Conservation (phyloP, 2,113 vertebrate species). For the Uria aalge region DNA sequence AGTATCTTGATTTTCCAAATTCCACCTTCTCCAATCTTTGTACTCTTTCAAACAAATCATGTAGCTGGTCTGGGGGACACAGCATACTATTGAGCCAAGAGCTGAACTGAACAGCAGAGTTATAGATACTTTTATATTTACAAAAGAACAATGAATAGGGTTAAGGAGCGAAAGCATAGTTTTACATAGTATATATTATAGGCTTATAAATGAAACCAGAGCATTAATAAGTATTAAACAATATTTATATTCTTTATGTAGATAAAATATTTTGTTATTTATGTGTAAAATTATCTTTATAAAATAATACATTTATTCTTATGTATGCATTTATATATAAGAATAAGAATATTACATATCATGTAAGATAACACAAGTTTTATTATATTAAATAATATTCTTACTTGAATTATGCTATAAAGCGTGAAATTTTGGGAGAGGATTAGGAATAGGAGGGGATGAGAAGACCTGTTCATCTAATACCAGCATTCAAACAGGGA, state of each 20-base stretch:
- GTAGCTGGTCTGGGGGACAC: neutral
- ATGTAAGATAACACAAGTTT: neutral
- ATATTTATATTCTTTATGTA: neutral
- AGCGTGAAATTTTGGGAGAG: neutral
- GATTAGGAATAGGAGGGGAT: neutral
- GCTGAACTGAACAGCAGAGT: neutral
- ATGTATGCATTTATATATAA: neutral
- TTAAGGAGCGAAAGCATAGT: neutral
- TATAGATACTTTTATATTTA: neutral
- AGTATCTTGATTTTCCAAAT: neutral
- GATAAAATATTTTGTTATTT: neutral
- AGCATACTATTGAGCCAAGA: neutral
- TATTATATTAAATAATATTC: neutral
- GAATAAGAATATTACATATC: neutral
- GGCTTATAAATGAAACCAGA: neutral
- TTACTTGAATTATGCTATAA: neutral
- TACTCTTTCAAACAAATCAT: neutral
- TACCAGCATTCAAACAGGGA: neutral
- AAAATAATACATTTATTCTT: neutral
- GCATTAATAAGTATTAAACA: neutral
- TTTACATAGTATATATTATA: neutral
- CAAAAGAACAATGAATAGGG: neutral
- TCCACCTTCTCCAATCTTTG: neutral
- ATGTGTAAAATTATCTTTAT: neutral
- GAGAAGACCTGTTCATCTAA: neutral